Percentiles rank a stretch among this genome's conserved stretches.
Evolutionary conservation across 2,888 invertebrate species (phyloP).

Genomic region (Calephelis perditalis): DNA sequence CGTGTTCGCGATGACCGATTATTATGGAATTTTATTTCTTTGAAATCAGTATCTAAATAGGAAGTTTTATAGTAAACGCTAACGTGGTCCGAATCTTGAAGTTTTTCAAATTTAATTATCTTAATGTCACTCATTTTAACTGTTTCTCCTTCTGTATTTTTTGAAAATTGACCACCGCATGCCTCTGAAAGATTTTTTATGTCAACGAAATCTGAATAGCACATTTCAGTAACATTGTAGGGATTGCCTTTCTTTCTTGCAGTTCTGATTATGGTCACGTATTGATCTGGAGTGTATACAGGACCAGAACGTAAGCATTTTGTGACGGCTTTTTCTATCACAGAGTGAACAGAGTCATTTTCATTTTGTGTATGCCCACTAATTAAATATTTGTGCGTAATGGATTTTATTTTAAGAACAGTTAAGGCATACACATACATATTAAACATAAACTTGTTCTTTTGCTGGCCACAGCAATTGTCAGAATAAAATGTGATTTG

Average conservation of each 20-base stretch:
- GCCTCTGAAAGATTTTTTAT: not conserved
- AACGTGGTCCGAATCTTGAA: not conserved
- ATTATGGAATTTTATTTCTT: not conserved
- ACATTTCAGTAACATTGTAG: not conserved
- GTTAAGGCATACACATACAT: slow-evolving; percentile 21
- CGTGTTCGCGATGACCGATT: not conserved
- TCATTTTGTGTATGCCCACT: not conserved
- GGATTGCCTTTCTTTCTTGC: slow-evolving; percentile 24
- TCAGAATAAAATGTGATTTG: slow-evolving; percentile 22
- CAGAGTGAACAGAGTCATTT: slow-evolving; percentile 16
- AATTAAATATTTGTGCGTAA: slow-evolving; percentile 34
- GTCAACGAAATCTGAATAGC: not conserved
- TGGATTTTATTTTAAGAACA: slow-evolving; percentile 21
- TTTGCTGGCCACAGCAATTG: slow-evolving; percentile 23
- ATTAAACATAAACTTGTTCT: slow-evolving; percentile 25
- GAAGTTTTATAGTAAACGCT: not conserved
- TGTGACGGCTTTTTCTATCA: slow-evolving; percentile 30
- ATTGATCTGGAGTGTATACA: slow-evolving; percentile 31
- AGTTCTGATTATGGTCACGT: slow-evolving; percentile 27
- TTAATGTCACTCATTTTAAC: not conserved
- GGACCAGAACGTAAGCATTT: slow-evolving; percentile 21
- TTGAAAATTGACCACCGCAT: not conserved
- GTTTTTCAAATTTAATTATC: not conserved
- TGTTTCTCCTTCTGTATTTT: not conserved
- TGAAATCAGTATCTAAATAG: not conserved